Evolutionary conservation across 2,888 invertebrate genomes (phyloP).

Genomic region (Laspeyria flexula): DNA sequence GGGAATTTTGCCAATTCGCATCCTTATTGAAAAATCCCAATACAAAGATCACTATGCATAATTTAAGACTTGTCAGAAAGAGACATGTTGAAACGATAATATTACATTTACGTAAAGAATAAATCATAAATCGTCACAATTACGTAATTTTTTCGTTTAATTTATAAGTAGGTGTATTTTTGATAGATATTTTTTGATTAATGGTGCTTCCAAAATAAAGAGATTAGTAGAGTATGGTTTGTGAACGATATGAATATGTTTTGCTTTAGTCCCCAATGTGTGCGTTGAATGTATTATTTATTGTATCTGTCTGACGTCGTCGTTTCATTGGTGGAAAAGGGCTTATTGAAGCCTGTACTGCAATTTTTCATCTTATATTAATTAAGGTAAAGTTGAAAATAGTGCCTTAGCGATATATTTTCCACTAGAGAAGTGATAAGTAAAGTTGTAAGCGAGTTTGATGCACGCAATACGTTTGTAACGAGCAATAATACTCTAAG

Average conservation of each 20-base stretch:
- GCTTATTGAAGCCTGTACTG: too few relatives aligned
- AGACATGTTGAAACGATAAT: constrained; percentile 36
- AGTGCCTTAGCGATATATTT: too few relatives aligned
- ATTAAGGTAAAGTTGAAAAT: too few relatives aligned
- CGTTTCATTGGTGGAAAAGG: not conserved
- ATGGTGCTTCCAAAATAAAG: constrained; percentile 53
- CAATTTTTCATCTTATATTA: too few relatives aligned
- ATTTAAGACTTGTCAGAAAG: constrained; percentile 45
- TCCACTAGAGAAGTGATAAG: not conserved
- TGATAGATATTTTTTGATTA: constrained; percentile 43
- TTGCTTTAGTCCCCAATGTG: constrained; percentile 11
- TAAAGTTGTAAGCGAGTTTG: not conserved
- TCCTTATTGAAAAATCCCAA: constrained; percentile 7
- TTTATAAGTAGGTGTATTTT: constrained; percentile 37
- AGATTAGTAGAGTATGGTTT: constrained; percentile 47
- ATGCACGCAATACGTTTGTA: constrained; percentile 1
- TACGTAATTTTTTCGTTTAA: constrained; percentile 30
- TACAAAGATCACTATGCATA: constrained; percentile 31
- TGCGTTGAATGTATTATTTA: constrained; percentile 22
- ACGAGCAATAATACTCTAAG: constrained; percentile 42
- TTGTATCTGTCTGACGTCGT: constrained; percentile 19
- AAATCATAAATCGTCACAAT: constrained; percentile 38
- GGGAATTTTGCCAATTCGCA: constrained; percentile 21
- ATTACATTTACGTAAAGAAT: constrained; percentile 35
- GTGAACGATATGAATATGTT: constrained; percentile 17